Percentiles rank a stretch among this genome's conserved stretches.
Conservation (phyloP, 2,113 vertebrate genomes). For the Ramphastos sulfuratus region DNA sequence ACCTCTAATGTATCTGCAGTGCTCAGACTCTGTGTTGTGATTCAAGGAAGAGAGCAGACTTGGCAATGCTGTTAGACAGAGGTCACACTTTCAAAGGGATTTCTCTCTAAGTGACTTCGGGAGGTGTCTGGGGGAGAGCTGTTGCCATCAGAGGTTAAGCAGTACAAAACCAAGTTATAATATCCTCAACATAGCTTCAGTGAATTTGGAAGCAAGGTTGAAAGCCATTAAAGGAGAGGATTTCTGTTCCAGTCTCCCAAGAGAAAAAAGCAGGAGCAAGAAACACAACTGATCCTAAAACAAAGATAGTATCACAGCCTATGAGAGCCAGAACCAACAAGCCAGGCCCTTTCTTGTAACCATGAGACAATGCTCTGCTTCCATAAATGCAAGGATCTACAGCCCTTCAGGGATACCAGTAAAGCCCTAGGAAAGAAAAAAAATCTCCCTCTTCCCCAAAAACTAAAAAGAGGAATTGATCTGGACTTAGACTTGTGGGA, state of each 20-base stretch:
- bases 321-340: background rate
- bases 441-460: too few species aligned
- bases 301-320: background rate
- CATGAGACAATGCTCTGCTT: background rate
- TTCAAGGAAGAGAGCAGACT: background rate
- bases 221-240: background rate
- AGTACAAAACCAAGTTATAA: background rate
- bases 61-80: background rate
- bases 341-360: background rate
- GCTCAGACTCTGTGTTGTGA: background rate
- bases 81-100: background rate
- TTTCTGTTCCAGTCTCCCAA: background rate
- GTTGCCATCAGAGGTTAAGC: background rate
- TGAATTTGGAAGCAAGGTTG: background rate
- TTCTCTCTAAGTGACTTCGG: background rate
- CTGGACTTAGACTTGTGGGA: background rate
- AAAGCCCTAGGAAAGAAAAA: background rate
- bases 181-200: background rate
- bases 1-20: background rate
- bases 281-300: background rate
- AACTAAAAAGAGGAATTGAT: background rate
- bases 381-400: background rate
- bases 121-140: background rate
- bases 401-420: rapidly evolving
- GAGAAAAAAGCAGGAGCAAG: background rate